Evolutionary conservation across 2,888 invertebrate species (phyloP).

Genomic region (Clistopyga incitator): DNA sequence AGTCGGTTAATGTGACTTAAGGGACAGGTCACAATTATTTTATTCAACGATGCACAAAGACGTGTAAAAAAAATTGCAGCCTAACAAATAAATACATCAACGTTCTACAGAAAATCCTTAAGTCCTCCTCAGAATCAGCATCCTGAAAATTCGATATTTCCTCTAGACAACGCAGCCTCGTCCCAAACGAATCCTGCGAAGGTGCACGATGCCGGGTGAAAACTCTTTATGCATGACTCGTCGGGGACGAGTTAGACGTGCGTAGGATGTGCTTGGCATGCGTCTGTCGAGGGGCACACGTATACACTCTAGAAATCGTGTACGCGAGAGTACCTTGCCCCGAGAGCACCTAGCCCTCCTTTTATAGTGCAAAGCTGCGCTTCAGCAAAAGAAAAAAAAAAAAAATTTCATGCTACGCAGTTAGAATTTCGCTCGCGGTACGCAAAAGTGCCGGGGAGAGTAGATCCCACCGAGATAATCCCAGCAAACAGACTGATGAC

Average conservation of each 20-base stretch:
- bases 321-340: not conserved
- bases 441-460: slow-evolving; percentile 28
- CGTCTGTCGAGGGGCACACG: slow-evolving; percentile 32
- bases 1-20: too few relatives aligned
- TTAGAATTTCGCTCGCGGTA: slow-evolving; percentile 29
- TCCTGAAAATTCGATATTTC: not conserved
- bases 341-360: not conserved
- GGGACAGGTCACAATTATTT: too few relatives aligned
- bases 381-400: not conserved
- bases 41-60: too few relatives aligned
- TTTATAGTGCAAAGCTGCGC: not conserved
- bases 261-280: slow-evolving; percentile 63
- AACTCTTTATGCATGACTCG: slow-evolving; percentile 56
- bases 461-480: slow-evolving; percentile 4
- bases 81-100: too few relatives aligned
- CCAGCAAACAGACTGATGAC: slow-evolving; percentile 54
- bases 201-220: slow-evolving; percentile 32
- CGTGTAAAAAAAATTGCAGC: too few relatives aligned
- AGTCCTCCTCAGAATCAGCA: too few relatives aligned
- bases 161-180: not conserved
- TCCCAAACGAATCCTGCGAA: slow-evolving; percentile 16
- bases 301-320: slow-evolving; percentile 52
- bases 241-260: slow-evolving; percentile 39
- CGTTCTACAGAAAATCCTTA: too few relatives aligned
- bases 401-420: slow-evolving; percentile 34